Conservation (phyloP, 2,113 vertebrate species). For the Cygnus atratus region DNA sequence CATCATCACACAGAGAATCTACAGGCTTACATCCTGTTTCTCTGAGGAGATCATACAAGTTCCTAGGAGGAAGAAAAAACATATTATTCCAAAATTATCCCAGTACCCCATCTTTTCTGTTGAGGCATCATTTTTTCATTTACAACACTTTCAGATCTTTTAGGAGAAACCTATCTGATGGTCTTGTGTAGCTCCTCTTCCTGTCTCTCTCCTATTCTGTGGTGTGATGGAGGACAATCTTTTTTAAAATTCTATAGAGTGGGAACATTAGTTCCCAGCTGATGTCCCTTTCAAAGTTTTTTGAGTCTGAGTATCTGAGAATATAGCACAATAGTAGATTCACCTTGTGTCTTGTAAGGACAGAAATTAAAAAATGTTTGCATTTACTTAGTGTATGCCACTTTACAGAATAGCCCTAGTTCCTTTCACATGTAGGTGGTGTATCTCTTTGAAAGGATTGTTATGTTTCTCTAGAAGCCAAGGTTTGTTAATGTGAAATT, state of each 20-base stretch:
- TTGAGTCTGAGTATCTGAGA: not conserved
- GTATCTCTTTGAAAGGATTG: not conserved
- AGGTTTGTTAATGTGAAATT: not conserved
- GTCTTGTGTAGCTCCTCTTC: not conserved
- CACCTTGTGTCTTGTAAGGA: not conserved
- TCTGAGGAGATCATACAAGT: not conserved
- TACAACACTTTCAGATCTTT: rapidly evolving
- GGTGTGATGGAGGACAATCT: not conserved
- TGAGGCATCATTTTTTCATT: not conserved
- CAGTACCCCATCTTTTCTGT: not conserved
- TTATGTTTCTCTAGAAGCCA: not conserved
- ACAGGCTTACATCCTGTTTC: not conserved
- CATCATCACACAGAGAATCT: not conserved
- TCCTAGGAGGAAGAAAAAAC: not conserved
- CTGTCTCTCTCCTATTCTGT: not conserved
- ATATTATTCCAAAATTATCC: not conserved
- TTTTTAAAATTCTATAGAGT: not conserved
- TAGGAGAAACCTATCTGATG: not conserved
- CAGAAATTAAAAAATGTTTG: not conserved
- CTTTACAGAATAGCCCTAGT: not conserved
- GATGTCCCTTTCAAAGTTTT: not conserved
- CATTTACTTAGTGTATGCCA: not conserved
- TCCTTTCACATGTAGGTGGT: not conserved
- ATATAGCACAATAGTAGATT: not conserved
- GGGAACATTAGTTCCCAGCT: not conserved